A percentile compares a stretch with the other conserved stretches of the same genome.
Evolutionary conservation across 1,140 invertebrate species (phyloP).

Genomic region (Hetaerina americana): DNA sequence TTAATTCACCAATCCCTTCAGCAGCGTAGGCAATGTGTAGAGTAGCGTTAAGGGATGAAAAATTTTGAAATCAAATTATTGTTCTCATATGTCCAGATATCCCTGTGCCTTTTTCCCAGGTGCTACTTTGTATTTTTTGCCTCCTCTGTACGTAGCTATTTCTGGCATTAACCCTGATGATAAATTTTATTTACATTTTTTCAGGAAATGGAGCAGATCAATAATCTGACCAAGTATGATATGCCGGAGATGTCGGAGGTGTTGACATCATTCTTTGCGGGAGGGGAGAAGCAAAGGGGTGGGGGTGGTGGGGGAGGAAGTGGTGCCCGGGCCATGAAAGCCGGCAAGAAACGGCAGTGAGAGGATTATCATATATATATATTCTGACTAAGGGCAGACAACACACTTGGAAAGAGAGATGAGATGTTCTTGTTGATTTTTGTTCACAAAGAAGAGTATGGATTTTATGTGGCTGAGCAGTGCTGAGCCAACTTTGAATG

Average conservation of each 20-base stretch:
- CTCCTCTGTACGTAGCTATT: background rate
- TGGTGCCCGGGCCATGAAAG: constrained; percentile 41
- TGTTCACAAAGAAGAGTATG: background rate
- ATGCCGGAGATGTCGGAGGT: constrained; percentile 87
- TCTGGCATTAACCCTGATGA: too few relatives aligned
- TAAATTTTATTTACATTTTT: too few relatives aligned
- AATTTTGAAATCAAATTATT: too few relatives aligned
- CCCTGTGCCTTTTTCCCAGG: too few relatives aligned
- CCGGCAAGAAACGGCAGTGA: constrained; percentile 52
- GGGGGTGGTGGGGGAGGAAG: background rate
- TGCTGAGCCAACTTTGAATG: background rate
- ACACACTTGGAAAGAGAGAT: background rate
- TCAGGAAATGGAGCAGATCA: constrained; percentile 78
- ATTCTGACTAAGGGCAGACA: too few relatives aligned
- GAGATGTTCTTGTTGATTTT: background rate
- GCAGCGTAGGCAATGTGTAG: too few relatives aligned
- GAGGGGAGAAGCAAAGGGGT: constrained; percentile 40
- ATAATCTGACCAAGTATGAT: constrained; percentile 66
- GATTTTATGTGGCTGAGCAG: background rate
- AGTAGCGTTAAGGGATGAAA: too few relatives aligned
- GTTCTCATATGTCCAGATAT: too few relatives aligned
- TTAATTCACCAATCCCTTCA: too few relatives aligned
- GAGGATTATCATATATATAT: too few relatives aligned
- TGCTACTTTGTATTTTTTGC: background rate
- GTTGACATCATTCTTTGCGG: constrained; percentile 64